Evolutionary conservation across 2,113 vertebrate genomes (phyloP).

Genomic region (Esox niger): DNA sequence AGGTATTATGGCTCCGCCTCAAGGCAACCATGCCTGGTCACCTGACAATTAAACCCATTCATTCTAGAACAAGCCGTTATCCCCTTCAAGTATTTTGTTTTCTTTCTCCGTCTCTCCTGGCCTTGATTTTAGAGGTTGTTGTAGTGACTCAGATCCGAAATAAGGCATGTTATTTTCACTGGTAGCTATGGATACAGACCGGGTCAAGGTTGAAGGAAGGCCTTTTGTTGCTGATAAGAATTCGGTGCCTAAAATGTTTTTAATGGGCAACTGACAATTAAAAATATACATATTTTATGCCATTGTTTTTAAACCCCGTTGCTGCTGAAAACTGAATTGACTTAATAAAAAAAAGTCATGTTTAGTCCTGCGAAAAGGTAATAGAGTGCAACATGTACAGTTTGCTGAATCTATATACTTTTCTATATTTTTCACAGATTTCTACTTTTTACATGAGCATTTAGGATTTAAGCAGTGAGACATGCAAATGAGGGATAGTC

Average conservation of each 20-base stretch:
- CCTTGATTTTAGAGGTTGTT: neutral
- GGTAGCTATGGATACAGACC: neutral
- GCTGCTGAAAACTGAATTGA: no score
- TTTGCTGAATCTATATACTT: no score
- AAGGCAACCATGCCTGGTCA: slow-evolving; percentile 31
- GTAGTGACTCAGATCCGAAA: neutral
- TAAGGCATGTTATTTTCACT: neutral
- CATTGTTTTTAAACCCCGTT: no score
- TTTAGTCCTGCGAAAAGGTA: no score
- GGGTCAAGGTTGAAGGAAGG: neutral
- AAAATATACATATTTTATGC: no score
- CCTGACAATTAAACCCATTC: slow-evolving; percentile 14
- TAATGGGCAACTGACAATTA: no score
- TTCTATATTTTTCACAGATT: no score
- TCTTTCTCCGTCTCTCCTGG: neutral
- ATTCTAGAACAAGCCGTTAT: neutral
- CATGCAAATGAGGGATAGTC: no score
- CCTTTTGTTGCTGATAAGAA: neutral
- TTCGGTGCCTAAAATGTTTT: neutral
- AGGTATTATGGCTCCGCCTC: slow-evolving; percentile 36
- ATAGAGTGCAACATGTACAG: no score
- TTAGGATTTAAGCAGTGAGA: no score
- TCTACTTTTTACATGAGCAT: no score
- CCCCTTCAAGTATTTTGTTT: neutral
- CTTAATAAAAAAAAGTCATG: no score